phyloP scores from a whole-genome alignment of 1,140 invertebrate genomes.

The Drosophila pandora region DNA sequence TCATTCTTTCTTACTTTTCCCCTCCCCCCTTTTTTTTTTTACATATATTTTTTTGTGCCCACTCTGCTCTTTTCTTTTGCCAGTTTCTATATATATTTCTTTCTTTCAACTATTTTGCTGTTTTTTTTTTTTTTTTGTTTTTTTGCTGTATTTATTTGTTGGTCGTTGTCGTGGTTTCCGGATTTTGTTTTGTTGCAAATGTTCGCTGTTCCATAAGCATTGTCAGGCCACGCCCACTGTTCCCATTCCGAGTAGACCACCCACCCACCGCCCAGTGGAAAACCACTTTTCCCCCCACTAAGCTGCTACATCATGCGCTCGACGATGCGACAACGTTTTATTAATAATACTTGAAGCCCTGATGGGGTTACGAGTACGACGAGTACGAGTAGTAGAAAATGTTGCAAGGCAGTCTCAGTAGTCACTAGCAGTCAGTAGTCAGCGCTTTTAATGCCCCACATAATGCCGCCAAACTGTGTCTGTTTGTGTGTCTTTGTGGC shows the following conservation, averaged over 20 bases:
- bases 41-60: conserved; percentile 1
- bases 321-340: conserved; percentile 56
- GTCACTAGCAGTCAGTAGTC: not conserved
- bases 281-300: conserved; percentile 4
- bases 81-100: not conserved
- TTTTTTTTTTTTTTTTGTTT: not conserved
- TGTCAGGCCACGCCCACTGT: conserved; percentile 57
- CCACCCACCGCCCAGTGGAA: not conserved
- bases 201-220: conserved; percentile 52
- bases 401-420: conserved; percentile 32
- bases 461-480: conserved; percentile 29
- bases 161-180: conserved; percentile 62
- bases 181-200: conserved; percentile 61
- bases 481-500: conserved; percentile 19
- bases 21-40: not conserved
- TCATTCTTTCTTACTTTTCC: conserved; percentile 10
- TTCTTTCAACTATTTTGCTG: not conserved
- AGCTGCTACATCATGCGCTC: conserved; percentile 44
- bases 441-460: conserved; percentile 59
- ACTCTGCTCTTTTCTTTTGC: conserved; percentile 5
- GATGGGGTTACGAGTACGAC: conserved; percentile 54
- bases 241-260: conserved; percentile 22
- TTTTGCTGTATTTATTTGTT: conserved; percentile 49
- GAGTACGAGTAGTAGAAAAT: conserved; percentile 24
- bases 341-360: conserved; percentile 64